A percentile compares a stretch with the other conserved stretches of the same genome.
phyloP scores from a whole-genome alignment of 1,140 invertebrate genomes.

The Coelopa frigida region DNA sequence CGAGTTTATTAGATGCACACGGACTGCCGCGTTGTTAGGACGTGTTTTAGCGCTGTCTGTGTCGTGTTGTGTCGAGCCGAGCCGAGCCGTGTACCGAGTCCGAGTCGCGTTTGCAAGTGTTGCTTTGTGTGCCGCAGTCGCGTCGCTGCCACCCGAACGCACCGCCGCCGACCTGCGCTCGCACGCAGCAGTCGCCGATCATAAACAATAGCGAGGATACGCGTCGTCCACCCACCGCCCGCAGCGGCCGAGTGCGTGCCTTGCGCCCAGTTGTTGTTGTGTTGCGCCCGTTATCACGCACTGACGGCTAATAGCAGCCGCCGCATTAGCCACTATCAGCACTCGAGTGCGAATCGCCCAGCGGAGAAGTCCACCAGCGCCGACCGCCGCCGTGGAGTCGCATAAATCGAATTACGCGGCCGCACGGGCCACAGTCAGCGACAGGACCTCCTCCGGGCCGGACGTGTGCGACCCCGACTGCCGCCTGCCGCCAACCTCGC shows the following conservation, averaged over 20 bases:
- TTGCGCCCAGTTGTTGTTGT: not conserved
- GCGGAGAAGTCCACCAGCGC: constrained; percentile 11
- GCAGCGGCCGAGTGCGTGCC: not conserved
- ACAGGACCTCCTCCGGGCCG: constrained; percentile 42
- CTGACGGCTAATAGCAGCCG: not conserved
- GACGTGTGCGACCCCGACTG: too few species aligned
- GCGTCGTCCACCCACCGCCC: too few species aligned
- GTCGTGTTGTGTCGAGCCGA: not conserved
- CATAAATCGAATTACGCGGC: constrained; percentile 42
- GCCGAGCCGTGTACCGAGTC: not conserved
- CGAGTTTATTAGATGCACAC: constrained; percentile 40
- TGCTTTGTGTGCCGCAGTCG: not conserved
- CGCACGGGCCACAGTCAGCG: constrained; percentile 39
- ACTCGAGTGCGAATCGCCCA: constrained; percentile 17
- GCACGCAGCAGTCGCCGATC: constrained; percentile 14
- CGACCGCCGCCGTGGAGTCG: not conserved
- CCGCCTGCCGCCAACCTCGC: too few species aligned
- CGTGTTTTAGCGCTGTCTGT: constrained; percentile 18
- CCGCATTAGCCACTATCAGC: constrained; percentile 12
- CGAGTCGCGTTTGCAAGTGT: not conserved
- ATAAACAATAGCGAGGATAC: too few species aligned
- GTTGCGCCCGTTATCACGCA: not conserved
- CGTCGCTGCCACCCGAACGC: not conserved
- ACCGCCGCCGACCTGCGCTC: constrained; percentile 8
- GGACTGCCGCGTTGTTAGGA: constrained; percentile 37